A percentile compares a stretch with the other conserved stretches of the same genome.
These are phyloP conservation scores for Drosophila diplacantha DNA, from an alignment of 2,888 invertebrate species.

Conservation along the genomic window DNA sequence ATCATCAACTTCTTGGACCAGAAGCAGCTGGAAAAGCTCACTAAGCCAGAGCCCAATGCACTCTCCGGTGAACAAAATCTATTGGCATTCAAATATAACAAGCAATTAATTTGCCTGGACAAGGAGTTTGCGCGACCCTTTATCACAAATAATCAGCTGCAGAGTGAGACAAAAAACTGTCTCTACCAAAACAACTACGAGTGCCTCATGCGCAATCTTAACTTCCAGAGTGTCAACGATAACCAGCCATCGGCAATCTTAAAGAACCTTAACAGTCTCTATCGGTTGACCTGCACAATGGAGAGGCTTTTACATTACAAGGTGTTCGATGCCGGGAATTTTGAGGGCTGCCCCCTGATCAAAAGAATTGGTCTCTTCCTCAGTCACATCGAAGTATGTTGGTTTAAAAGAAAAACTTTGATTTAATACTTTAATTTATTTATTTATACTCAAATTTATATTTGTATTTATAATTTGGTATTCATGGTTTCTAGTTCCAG, in stretches of 20 bases:
- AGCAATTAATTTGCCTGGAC: conserved; percentile 64
- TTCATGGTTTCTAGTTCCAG: conserved; percentile 60
- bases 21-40: conserved; percentile 35
- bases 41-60: neutral
- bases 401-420: neutral
- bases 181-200: conserved; percentile 73
- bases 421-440: neutral
- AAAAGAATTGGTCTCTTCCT: conserved; percentile 75
- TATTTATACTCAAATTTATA: neutral
- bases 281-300: conserved; percentile 62
- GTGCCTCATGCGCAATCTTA: conserved; percentile 70
- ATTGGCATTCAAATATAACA: conserved; percentile 70
- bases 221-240: conserved; percentile 59
- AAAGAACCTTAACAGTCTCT: conserved; percentile 58
- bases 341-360: conserved; percentile 69
- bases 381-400: conserved; percentile 75
- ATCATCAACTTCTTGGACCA: conserved; percentile 74
- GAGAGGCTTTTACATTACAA: conserved; percentile 65
- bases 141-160: neutral
- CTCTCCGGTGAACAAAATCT: conserved; percentile 32
- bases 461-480: neutral
- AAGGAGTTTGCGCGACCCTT: conserved; percentile 33
- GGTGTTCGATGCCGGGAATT: conserved; percentile 60
- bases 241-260: conserved; percentile 50
- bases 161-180: conserved; percentile 54